These are phyloP conservation scores for Conger conger DNA, from an alignment of 2,113 vertebrate genomes.

Conservation along the genomic window DNA sequence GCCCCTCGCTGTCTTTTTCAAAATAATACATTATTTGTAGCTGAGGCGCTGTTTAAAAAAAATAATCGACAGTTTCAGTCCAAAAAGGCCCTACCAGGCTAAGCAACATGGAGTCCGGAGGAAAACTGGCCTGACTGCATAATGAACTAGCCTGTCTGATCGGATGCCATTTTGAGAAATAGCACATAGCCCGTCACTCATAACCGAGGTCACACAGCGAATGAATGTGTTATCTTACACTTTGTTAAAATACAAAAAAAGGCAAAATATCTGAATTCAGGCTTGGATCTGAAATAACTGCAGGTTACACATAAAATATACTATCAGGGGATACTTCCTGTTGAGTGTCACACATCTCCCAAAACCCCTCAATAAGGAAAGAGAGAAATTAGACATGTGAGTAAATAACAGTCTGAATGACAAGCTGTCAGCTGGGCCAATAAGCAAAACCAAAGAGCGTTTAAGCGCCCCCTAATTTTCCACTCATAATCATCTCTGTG, in stretches of 20 bases:
- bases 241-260: not conserved
- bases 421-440: conserved; percentile 57
- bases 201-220: too few species aligned
- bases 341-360: not conserved
- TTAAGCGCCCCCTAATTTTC: conserved; percentile 60
- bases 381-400: not conserved
- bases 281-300: not conserved
- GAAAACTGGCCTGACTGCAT: not conserved
- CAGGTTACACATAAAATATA: not conserved
- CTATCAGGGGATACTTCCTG: not conserved
- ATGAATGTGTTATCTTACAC: not conserved
- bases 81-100: not conserved
- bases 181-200: not conserved
- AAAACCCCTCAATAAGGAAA: not conserved
- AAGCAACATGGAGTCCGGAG: not conserved
- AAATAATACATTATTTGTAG: not conserved
- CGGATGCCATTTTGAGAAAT: not conserved
- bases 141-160: not conserved
- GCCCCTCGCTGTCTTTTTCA: not conserved
- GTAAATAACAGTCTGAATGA: conserved; percentile 53
- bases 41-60: not conserved
- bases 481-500: conserved; percentile 63
- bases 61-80: not conserved
- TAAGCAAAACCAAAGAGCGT: conserved; percentile 59
- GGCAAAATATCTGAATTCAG: not conserved